A percentile compares a stretch with the other conserved stretches of the same genome.
phyloP scores from a whole-genome alignment of 2,888 invertebrate species.

The Cerceris rybyensis region DNA sequence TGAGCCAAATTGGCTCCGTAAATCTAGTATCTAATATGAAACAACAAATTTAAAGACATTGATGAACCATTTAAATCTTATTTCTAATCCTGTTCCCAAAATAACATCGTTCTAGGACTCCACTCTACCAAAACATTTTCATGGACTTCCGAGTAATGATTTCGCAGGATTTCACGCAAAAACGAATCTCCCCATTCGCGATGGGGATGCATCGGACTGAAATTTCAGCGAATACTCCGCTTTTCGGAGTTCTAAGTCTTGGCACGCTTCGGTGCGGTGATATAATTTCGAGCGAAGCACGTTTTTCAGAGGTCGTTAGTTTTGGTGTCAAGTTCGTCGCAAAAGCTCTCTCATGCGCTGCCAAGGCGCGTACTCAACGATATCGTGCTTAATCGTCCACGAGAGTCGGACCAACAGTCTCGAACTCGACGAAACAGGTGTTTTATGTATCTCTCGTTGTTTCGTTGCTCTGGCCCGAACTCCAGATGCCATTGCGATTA shows the following conservation, averaged over 20 bases:
- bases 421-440: slow-evolving; percentile 33
- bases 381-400: slow-evolving; percentile 35
- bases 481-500: neutral
- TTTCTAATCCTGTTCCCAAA: no score
- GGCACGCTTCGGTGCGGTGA: slow-evolving; percentile 17
- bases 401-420: slow-evolving; percentile 9
- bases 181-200: neutral
- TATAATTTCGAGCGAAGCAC: slow-evolving; percentile 26
- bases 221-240: slow-evolving; percentile 9
- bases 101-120: no score
- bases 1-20: no score
- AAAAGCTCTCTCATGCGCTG: slow-evolving; percentile 24
- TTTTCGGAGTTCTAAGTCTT: slow-evolving; percentile 14
- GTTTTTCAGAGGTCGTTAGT: slow-evolving; percentile 43
- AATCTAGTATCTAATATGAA: no score
- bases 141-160: neutral
- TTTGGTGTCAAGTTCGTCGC: slow-evolving; percentile 55
- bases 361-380: slow-evolving; percentile 27
- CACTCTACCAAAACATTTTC: no score
- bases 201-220: neutral
- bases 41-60: no score
- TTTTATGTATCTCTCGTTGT: slow-evolving; percentile 13
- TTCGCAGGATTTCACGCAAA: neutral
- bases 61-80: no score
- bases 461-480: slow-evolving; percentile 7